These are phyloP conservation scores for Zaprionus lineosus DNA, from an alignment of 2,888 invertebrate genomes.

Conservation along the genomic window DNA sequence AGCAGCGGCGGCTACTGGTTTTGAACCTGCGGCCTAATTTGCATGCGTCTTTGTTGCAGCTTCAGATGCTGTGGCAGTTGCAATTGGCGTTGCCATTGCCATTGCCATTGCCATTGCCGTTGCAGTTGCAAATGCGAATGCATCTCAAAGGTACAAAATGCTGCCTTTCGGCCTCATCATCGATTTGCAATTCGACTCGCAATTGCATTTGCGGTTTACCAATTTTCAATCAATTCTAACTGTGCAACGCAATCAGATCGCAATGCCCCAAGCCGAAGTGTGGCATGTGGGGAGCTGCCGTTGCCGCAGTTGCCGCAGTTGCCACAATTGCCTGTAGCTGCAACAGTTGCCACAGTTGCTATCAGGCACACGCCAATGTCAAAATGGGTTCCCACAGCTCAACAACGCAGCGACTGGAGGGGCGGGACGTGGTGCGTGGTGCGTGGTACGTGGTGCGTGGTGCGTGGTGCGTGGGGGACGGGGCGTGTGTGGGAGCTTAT, in stretches of 20 bases:
- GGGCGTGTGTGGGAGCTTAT: not conserved
- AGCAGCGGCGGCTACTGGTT: slow-evolving; percentile 65
- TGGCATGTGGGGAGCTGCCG: slow-evolving; percentile 16
- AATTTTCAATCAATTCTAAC: slow-evolving; percentile 73
- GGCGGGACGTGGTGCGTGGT: too few relatives aligned
- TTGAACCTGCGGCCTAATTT: slow-evolving; percentile 67
- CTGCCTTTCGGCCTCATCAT: slow-evolving; percentile 40
- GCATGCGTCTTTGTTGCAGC: slow-evolving; percentile 53
- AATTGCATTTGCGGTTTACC: slow-evolving; percentile 70
- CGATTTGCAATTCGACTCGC: slow-evolving; percentile 71
- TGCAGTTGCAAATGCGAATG: too few relatives aligned
- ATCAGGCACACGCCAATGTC: too few relatives aligned
- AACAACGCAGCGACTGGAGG: too few relatives aligned
- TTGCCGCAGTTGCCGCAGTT: too few relatives aligned
- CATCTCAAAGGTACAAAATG: slow-evolving; percentile 7
- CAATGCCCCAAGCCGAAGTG: slow-evolving; percentile 20
- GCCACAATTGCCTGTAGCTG: too few relatives aligned
- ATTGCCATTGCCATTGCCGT: too few relatives aligned
- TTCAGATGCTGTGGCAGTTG: slow-evolving; percentile 3
- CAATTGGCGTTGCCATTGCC: too few relatives aligned
- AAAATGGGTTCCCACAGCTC: too few relatives aligned
- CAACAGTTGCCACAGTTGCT: too few relatives aligned
- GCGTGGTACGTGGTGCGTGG: too few relatives aligned
- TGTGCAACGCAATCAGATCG: slow-evolving; percentile 56
- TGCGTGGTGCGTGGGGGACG: slow-evolving; percentile 17